Conservation (phyloP, 2,888 invertebrate genomes). For the Pammene fasciana region DNA sequence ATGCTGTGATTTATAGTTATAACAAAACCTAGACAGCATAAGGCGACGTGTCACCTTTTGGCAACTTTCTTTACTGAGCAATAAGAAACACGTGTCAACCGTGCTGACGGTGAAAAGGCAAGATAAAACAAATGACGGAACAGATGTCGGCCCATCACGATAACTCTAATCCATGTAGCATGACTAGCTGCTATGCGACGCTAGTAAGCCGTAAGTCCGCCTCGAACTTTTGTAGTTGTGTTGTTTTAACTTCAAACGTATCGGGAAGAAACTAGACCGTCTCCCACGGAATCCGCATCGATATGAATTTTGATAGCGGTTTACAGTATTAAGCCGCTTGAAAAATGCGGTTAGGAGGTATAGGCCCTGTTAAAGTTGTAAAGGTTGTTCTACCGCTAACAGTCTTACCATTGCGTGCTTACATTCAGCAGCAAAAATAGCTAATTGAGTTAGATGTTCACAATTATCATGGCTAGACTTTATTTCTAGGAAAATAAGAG, state of each 20-base stretch:
- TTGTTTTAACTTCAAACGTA: conserved; percentile 28
- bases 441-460: too few relatives aligned
- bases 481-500: too few relatives aligned
- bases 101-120: background rate
- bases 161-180: conserved; percentile 64
- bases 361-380: too few relatives aligned
- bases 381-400: too few relatives aligned
- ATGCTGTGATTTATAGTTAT: too few relatives aligned
- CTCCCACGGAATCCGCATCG: background rate
- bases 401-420: too few relatives aligned
- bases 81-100: background rate
- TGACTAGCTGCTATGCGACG: conserved; percentile 57
- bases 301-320: background rate
- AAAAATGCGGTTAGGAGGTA: too few relatives aligned
- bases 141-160: conserved; percentile 39
- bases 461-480: too few relatives aligned
- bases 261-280: conserved; percentile 9
- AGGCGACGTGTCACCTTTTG: too few relatives aligned
- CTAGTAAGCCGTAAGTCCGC: background rate
- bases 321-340: background rate
- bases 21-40: too few relatives aligned
- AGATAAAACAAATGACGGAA: conserved; percentile 17
- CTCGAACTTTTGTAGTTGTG: background rate
- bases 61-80: too few relatives aligned
- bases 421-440: too few relatives aligned